These are phyloP conservation scores for Cosmopolites sordidus DNA, from an alignment of 2,888 invertebrate genomes.

Conservation along the genomic window DNA sequence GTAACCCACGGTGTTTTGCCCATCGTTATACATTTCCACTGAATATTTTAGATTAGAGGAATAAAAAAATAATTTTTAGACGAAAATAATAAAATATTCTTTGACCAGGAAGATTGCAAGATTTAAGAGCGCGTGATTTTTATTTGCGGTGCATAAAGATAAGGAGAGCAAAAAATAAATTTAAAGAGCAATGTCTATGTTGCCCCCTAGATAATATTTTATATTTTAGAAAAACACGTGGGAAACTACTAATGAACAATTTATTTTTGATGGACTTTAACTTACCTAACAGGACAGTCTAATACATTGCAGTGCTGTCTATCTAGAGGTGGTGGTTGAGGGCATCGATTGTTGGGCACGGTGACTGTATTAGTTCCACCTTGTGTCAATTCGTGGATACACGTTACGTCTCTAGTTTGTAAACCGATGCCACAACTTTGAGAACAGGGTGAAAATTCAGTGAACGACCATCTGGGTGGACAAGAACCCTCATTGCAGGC, in stretches of 20 bases:
- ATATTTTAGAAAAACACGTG: background rate
- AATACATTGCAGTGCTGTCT: conserved; percentile 88
- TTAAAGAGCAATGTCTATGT: background rate
- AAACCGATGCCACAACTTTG: conserved; percentile 93
- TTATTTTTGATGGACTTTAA: too few relatives aligned
- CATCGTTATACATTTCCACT: too few relatives aligned
- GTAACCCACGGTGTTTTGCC: too few relatives aligned
- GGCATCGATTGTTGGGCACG: conserved; percentile 91
- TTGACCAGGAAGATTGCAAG: too few relatives aligned
- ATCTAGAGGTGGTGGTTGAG: conserved; percentile 83
- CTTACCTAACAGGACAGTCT: conserved; percentile 73
- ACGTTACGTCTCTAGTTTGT: conserved; percentile 84
- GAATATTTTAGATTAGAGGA: too few relatives aligned
- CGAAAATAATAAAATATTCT: too few relatives aligned
- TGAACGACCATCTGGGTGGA: conserved; percentile 90
- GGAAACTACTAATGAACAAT: background rate
- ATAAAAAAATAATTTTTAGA: too few relatives aligned
- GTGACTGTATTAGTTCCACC: conserved; percentile 85
- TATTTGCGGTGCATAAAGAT: too few relatives aligned
- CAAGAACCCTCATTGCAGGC: conserved; percentile 83
- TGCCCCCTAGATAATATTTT: background rate
- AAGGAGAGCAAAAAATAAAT: background rate
- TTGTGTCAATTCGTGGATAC: conserved; percentile 80
- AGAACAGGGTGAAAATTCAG: conserved; percentile 84
- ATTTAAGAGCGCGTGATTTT: too few relatives aligned